Evolutionary conservation across 2,888 invertebrate genomes (phyloP), one percentile per base, ranked within the genome.

Genomic region (Reticulitermes lucifugus): DNA sequence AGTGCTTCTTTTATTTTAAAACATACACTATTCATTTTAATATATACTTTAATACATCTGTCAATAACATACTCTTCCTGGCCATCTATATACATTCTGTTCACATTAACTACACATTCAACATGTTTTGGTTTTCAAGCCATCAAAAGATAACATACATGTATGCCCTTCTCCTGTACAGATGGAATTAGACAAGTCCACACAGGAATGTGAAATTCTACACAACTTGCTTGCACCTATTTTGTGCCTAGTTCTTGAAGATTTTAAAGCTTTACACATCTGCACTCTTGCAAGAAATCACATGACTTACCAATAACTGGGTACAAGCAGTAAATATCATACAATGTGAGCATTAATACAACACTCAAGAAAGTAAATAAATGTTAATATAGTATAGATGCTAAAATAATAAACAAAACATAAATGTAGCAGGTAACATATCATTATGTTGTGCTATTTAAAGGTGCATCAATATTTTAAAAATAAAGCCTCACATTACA

Each of bases 1-100:
- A 59, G 22, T 80, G 59, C 70, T 70, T 43, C 70, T 65, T 65
- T 70, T 65, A 65, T 81, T 81, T 81, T 81, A 81, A 81, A 81
- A 81, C 81, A 81, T 46, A 41, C 70, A 81, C 43, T 60, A 59
- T 12, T 81, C 43, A 60, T 65, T 81, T n/a, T 80, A 43, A n/a
- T 65, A n/a, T 81, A 70, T 81, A 65, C 43, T n/a, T 65, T 43
- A 65, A 46, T 70, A 81, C 25, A 60, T 29, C 46, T 81, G 60
- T 81, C 70, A 12, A 81, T 65, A 46, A 65, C 22, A n/a, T 25
- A 10, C 60, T 81, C 46, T 70, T 81, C 25, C 35, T n/a, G 43
- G 18, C 70, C 70, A 65, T 70, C 43, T 81, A 81, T 81, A 60
- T 81, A 81, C 81, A 81, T 35, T 51, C 46, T 46, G 35, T 70